These are phyloP conservation scores for Lasiurus cinereus DNA, from an alignment of 2,113 vertebrate species.

Conservation along the genomic window DNA sequence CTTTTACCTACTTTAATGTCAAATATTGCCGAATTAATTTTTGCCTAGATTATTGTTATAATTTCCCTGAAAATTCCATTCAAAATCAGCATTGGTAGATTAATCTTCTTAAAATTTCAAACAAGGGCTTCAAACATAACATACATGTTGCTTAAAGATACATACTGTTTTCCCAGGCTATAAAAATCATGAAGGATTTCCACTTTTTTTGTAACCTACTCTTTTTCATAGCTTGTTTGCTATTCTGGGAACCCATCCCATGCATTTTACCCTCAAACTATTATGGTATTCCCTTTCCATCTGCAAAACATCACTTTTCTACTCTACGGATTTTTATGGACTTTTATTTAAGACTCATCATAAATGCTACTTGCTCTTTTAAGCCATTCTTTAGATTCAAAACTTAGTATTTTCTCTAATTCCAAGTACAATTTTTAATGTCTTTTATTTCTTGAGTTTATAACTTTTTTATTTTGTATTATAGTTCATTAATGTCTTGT, in stretches of 20 bases:
- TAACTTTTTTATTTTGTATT: background rate
- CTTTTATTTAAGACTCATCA: background rate
- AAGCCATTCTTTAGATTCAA: conserved; percentile 13
- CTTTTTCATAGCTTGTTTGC: background rate
- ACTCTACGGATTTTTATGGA: background rate
- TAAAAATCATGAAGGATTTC: background rate
- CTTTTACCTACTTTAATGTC: background rate
- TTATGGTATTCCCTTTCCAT: background rate
- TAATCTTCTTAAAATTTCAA: background rate
- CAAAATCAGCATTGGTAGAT: background rate
- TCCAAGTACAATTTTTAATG: background rate
- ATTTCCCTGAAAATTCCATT: background rate
- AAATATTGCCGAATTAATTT: background rate
- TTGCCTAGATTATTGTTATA: background rate
- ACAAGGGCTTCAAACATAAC: background rate
- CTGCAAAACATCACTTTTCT: background rate
- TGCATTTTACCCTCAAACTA: background rate
- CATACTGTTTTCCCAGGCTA: background rate
- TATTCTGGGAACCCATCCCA: background rate
- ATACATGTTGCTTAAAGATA: background rate
- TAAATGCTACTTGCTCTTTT: background rate
- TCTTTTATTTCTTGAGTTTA: background rate
- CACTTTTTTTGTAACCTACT: background rate
- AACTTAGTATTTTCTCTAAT: background rate
- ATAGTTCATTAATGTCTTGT: background rate